A percentile compares a stretch with the other conserved stretches of the same genome.
Evolutionary conservation across 2,888 invertebrate genomes (phyloP).

Genomic region (Acrobasis repandana): DNA sequence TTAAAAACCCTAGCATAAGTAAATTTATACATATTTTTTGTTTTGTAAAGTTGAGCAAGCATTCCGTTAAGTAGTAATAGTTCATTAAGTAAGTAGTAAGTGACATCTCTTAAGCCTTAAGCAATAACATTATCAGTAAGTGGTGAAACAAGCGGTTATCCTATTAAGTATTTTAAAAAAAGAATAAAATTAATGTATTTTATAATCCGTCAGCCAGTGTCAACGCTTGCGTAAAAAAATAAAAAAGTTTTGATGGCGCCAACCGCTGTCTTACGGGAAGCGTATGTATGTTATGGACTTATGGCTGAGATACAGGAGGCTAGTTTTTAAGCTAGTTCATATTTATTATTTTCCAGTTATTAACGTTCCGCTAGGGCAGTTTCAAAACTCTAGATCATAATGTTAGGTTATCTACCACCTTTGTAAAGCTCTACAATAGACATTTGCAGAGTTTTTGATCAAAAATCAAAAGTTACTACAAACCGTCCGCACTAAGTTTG

Average conservation of each 20-base stretch:
- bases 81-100: slow-evolving; percentile 5
- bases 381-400: too few relatives aligned
- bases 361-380: too few relatives aligned
- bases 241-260: slow-evolving; percentile 51
- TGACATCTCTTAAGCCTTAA: slow-evolving; percentile 13
- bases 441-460: too few relatives aligned
- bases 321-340: slow-evolving; percentile 1
- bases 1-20: too few relatives aligned
- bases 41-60: not conserved
- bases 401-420: too few relatives aligned
- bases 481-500: too few relatives aligned
- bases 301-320: not conserved
- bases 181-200: slow-evolving; percentile 28
- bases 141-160: slow-evolving; percentile 17
- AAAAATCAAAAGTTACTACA: too few relatives aligned
- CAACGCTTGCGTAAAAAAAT: slow-evolving; percentile 41
- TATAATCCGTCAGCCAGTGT: slow-evolving; percentile 42
- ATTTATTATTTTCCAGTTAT: too few relatives aligned
- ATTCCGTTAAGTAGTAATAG: not conserved
- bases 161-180: slow-evolving; percentile 17
- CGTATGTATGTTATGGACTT: too few relatives aligned
- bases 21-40: not conserved
- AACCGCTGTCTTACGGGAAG: slow-evolving; percentile 27
- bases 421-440: too few relatives aligned
- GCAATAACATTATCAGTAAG: slow-evolving; percentile 18